A percentile compares a stretch with the other conserved stretches of the same genome.
Conservation (phyloP, 2,113 vertebrate species). For the Alethe castanea region DNA sequence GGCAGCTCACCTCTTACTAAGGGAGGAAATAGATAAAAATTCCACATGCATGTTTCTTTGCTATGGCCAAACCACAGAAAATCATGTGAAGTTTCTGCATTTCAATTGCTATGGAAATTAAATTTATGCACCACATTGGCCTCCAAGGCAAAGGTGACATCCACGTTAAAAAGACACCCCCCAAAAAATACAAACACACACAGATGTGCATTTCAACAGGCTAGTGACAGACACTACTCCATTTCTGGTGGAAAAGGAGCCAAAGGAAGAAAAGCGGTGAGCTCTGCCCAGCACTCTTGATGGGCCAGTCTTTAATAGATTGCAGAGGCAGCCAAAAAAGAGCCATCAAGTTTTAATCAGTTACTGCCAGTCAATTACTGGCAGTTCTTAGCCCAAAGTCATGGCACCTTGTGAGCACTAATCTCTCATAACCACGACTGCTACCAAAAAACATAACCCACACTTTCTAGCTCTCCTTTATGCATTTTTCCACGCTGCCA, state of each 20-base stretch:
- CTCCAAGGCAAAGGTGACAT: background rate
- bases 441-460: background rate
- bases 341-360: background rate
- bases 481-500: background rate
- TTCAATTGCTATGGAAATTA: background rate
- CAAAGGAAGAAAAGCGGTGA: background rate
- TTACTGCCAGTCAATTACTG: background rate
- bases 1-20: background rate
- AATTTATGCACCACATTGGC: background rate
- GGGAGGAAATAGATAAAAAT: background rate
- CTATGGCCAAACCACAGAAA: background rate
- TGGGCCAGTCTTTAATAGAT: background rate
- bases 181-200: background rate
- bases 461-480: background rate
- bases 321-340: background rate
- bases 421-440: background rate
- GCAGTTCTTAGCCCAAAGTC: background rate
- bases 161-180: background rate
- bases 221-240: background rate
- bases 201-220: background rate
- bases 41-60: background rate
- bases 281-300: background rate
- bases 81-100: background rate
- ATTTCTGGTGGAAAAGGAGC: background rate
- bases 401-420: fast-evolving